phyloP scores from a whole-genome alignment of 2,888 invertebrate genomes.

The Antheraea yamamai region DNA sequence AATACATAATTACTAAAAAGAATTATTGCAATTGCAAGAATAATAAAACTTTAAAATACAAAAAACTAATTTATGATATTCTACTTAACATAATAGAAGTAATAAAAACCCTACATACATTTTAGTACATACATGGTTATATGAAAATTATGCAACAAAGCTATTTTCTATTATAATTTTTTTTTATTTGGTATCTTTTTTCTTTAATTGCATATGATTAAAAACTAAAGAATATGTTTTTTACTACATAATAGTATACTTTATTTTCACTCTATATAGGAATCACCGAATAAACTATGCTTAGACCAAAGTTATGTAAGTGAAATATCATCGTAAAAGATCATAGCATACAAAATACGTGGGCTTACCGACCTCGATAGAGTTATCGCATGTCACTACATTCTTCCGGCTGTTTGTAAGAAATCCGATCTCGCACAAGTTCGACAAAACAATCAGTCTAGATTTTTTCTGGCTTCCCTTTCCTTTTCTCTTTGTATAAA shows the following conservation, averaged over 20 bases:
- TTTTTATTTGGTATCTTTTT: no score
- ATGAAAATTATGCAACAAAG: no score
- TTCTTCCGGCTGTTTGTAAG: conserved; percentile 34
- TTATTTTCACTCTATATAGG: background rate
- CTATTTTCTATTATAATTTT: no score
- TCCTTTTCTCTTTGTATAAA: conserved; percentile 10
- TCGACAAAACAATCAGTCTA: conserved; percentile 26
- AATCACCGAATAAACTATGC: background rate
- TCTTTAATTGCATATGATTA: no score
- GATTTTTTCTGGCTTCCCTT: conserved; percentile 23
- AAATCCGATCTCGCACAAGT: conserved; percentile 29
- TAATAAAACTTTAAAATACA: no score
- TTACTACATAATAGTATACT: background rate
- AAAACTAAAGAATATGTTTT: background rate
- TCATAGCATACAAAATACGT: background rate
- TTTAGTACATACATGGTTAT: no score
- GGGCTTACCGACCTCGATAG: conserved; percentile 18
- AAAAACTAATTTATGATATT: no score
- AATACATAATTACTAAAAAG: no score
- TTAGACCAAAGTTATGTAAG: background rate
- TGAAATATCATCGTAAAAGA: background rate
- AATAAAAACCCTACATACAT: no score
- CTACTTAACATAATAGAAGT: no score
- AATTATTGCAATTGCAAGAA: no score
- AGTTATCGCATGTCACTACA: conserved; percentile 22